Conservation (phyloP, 2,113 vertebrate species). For the Campylomormyrus tamandua region DNA sequence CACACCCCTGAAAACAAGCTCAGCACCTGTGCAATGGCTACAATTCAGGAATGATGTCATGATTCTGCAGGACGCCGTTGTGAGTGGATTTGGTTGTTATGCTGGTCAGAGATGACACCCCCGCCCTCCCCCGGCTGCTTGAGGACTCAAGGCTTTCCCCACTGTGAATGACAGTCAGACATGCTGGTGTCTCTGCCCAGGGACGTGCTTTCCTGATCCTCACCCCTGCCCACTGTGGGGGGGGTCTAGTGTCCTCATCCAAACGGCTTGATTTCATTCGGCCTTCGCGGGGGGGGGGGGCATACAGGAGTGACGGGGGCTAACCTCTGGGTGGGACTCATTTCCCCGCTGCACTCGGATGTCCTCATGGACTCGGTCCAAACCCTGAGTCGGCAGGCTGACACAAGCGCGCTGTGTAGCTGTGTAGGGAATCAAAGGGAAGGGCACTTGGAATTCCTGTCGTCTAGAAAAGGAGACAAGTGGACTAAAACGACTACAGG, state of each 20-base stretch:
- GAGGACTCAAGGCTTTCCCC: background rate
- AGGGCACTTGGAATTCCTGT: background rate
- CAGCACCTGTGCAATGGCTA: background rate
- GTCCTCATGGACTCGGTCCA: background rate
- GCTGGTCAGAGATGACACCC: background rate
- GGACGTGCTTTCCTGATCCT: background rate
- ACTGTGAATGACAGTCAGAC: background rate
- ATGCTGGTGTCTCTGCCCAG: background rate
- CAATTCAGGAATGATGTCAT: background rate
- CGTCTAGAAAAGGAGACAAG: background rate
- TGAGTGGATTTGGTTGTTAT: background rate
- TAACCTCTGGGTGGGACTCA: background rate
- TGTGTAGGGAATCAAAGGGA: background rate
- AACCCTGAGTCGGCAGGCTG: background rate
- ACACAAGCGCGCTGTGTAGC: background rate
- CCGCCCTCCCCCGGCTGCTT: background rate
- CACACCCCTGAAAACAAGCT: background rate
- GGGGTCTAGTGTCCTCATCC: background rate
- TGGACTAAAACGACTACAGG: background rate
- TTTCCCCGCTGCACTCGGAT: background rate
- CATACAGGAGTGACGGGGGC: background rate
- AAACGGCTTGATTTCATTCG: background rate
- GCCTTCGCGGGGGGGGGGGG: background rate
- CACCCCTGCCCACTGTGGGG: background rate
- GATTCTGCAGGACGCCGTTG: background rate